Evolutionary conservation across 2,797 vertebrate species (phyloP).

Genomic region (Peromyscus melanophrys): DNA sequence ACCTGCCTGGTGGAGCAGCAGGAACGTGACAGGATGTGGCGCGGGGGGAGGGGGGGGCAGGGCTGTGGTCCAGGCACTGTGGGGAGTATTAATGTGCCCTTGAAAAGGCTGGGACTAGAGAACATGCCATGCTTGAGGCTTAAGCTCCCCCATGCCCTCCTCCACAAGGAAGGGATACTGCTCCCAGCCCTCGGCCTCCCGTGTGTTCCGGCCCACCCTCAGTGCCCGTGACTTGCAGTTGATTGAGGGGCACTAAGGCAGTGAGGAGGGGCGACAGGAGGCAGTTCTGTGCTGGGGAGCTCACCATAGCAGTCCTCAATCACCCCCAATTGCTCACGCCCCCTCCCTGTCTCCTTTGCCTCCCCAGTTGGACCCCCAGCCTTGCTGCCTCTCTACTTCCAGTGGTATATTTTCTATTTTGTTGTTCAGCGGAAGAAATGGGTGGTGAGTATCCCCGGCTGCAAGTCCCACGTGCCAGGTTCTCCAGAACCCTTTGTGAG

Average conservation of each 20-base stretch:
- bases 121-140: fast-evolving
- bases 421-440: slow-evolving; percentile 90
- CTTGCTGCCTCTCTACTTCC: slow-evolving; percentile 91
- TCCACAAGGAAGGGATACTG: background rate
- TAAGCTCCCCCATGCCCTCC: background rate
- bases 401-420: slow-evolving; percentile 93
- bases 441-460: slow-evolving; percentile 87
- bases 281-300: background rate
- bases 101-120: background rate
- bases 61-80: background rate
- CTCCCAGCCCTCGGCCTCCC: background rate
- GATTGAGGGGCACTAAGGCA: background rate
- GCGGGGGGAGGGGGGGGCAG: background rate
- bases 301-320: background rate
- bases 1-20: background rate
- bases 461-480: fast-evolving
- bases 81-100: background rate
- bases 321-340: background rate
- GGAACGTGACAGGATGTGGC: background rate
- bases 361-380: slow-evolving; percentile 91
- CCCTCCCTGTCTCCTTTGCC: background rate
- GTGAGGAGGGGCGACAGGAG: background rate
- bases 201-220: background rate
- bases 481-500: background rate
- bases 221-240: background rate